Base-by-base conservation (phyloP, 2,888 invertebrate genomes). In the Drosophila trichaetosa region DNA sequence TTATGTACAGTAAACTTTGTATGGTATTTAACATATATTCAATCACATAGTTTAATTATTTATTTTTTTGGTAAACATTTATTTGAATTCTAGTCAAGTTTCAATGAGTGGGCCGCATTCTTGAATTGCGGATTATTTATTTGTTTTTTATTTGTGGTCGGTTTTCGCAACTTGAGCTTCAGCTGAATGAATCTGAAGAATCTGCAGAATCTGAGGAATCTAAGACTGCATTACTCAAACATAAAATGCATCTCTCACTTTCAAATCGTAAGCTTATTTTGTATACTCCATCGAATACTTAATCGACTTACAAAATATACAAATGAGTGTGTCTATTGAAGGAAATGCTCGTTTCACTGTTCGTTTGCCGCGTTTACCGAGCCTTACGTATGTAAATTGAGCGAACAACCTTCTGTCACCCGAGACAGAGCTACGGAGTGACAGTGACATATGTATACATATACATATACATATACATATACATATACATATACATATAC, bases 391-490 rank as follows among this genome's bases (percentile, higher is more conserved):
- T 77, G 79, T 74, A 77, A 78, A 79, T 79, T 24, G 54, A 70
- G 61, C 57, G 60, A 79, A 54, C 80, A 80, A 78, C 80, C 78
- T 78, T 78, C 80, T 78, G 78, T 79, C 76, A 78, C 67, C 61
- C 76, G 21, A 66, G 46, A 58, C 76, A 34, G 21, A 60, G 46
- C 40, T 40, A 49, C 21, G 42, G 59, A 61, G 46, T 71, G 80
- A 75, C 80, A 79, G 71, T 79, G 79, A 79, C 79, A 70, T 67
- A 77, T 67, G 61, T 46, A 57, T 56, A n/a, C n/a, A n/a, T 36
- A 54, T 48, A 49, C 16, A 31, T 36, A 48, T 7, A 48, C 38
- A 33, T 18, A 68, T 21, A 18, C 38, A 27, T 16, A 11, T 29
- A 38, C 11, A 33, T 11, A 46, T 16, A 31, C 6, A 31, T 2